Evolutionary conservation across 1,140 invertebrate species (phyloP), one percentile per base, ranked within the genome.

Genomic region (Pomacea maculata): DNA sequence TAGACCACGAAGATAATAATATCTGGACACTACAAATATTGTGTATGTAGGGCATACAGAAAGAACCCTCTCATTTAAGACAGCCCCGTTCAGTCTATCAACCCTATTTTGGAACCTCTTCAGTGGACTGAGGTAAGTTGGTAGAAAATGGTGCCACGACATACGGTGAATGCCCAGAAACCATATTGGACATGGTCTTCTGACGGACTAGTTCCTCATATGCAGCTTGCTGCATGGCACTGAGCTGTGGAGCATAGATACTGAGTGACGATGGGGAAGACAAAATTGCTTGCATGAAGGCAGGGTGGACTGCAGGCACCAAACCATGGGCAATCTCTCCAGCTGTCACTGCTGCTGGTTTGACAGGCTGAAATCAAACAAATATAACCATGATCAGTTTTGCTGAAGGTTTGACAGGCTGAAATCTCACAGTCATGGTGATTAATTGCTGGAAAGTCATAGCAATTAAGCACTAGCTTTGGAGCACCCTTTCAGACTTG

Each of bases 191-290:
- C 7, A 78, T 14, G 15, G 79, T 80, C 25, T 83, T 83, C 72
- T 81, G 82, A 15, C 80, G 70, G 25, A 83, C 19, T 12, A 81
- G 19, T 68, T 83, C 80, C 21, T 81, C 80, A 45, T 81, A 80
- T 12, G 78, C 78, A 19, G 82, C 82, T 80, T 81, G 19, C 75
- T 67, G 77, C 65, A 75, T 68, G 19, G 75, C 64, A 10, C 57
- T 68, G 57, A 73, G 73, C 79, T 79, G 75, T 10, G 81, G 63
- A n/a, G 19, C 45, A 25, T 79, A 76, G 29, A 83, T 64, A 55
- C 63, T 67, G 5, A 73, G 82, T 1, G 76, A 55, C 52, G 74
- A 74, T 0, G 76, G 11, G 57, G 65, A 29, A 61, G 75, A 25
- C 68, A 19, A 52, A 52, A 80, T 19, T 64, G 77, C 73, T 74